phyloP scores from a whole-genome alignment of 1,140 invertebrate genomes.

The Notospermus geniculatus region DNA sequence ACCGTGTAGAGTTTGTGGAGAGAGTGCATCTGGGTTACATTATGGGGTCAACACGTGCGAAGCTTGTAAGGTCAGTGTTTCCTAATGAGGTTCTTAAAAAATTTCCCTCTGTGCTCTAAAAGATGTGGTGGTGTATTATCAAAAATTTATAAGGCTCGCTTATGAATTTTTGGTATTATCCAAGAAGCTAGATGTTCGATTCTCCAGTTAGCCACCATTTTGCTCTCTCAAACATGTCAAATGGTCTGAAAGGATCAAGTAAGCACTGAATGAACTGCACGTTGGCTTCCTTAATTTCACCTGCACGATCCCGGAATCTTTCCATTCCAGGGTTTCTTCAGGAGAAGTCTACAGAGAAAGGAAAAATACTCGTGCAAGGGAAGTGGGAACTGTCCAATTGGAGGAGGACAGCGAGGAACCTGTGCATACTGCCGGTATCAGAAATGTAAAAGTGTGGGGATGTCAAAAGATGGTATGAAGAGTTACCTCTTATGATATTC shows the following conservation, averaged over 20 bases:
- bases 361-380: slow-evolving; percentile 38
- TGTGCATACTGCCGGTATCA: slow-evolving; percentile 47
- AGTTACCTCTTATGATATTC: too few relatives aligned
- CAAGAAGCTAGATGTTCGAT: too few relatives aligned
- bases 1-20: slow-evolving; percentile 59
- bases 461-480: slow-evolving; percentile 49
- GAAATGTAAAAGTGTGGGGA: slow-evolving; percentile 47
- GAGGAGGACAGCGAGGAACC: slow-evolving; percentile 35
- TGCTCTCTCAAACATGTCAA: too few relatives aligned
- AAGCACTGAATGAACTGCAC: too few relatives aligned
- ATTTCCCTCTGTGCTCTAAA: too few relatives aligned
- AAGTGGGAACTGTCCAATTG: slow-evolving; percentile 38
- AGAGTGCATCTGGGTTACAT: slow-evolving; percentile 58
- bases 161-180: slow-evolving; percentile 11
- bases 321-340: slow-evolving; percentile 46
- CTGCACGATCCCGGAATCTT: background rate
- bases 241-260: too few relatives aligned
- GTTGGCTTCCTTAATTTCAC: slow-evolving; percentile 10
- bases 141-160: too few relatives aligned
- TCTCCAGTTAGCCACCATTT: too few relatives aligned
- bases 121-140: too few relatives aligned
- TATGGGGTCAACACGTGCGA: slow-evolving; percentile 61
- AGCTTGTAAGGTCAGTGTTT: slow-evolving; percentile 57
- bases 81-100: too few relatives aligned
- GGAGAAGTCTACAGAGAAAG: slow-evolving; percentile 41